A percentile compares a stretch with the other conserved stretches of the same genome.
These are phyloP conservation scores for Tachypleus tridentatus DNA, from an alignment of 1,140 invertebrate species.

Conservation along the genomic window DNA sequence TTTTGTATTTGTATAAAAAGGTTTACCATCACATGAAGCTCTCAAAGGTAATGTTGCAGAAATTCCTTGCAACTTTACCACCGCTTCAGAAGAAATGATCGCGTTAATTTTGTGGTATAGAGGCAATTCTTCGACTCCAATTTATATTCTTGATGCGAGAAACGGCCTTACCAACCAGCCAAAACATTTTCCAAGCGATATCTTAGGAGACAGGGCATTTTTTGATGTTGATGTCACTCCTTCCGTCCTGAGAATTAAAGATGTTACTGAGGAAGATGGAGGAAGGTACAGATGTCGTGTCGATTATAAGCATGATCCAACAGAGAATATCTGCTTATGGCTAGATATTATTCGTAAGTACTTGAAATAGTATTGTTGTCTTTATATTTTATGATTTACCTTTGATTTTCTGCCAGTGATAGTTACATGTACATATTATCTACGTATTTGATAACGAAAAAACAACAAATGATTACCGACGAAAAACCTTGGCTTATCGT, in stretches of 20 bases:
- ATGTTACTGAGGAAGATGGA: slow-evolving; percentile 63
- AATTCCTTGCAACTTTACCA: slow-evolving; percentile 71
- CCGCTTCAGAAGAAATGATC: slow-evolving; percentile 58
- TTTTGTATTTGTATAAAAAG: too few relatives aligned
- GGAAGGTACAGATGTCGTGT: slow-evolving; percentile 76
- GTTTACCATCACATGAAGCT: neutral
- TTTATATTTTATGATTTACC: too few relatives aligned
- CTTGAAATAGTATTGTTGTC: too few relatives aligned
- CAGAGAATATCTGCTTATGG: slow-evolving; percentile 74
- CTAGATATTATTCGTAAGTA: slow-evolving; percentile 77
- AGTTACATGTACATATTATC: too few relatives aligned
- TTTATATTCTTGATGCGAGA: slow-evolving; percentile 42
- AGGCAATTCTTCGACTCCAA: slow-evolving; percentile 63
- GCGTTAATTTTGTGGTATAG: slow-evolving; percentile 85
- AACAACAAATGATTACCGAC: too few relatives aligned
- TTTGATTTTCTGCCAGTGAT: too few relatives aligned
- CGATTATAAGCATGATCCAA: slow-evolving; percentile 78
- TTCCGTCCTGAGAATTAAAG: slow-evolving; percentile 55
- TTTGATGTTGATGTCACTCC: slow-evolving; percentile 29
- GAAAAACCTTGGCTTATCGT: too few relatives aligned
- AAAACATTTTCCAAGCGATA: slow-evolving; percentile 20
- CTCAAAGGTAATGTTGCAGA: slow-evolving; percentile 6
- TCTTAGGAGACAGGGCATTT: slow-evolving; percentile 12
- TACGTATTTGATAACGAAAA: too few relatives aligned
- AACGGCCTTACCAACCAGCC: slow-evolving; percentile 10